phyloP scores from a whole-genome alignment of 2,888 invertebrate species.

The Drosophila phalerata region DNA sequence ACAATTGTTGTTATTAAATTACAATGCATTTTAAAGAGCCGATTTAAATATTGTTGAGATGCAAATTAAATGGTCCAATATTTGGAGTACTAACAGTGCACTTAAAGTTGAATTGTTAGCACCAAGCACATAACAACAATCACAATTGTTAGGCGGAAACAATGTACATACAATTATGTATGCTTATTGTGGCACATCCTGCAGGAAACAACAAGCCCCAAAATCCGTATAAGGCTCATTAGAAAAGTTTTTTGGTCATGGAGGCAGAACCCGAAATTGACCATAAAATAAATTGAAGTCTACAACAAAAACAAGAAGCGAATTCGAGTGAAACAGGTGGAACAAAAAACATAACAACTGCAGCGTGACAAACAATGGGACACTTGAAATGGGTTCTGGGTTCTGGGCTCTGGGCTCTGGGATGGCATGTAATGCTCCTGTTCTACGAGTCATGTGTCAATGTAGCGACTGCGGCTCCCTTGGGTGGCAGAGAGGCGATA shows the following conservation, averaged over 20 bases:
- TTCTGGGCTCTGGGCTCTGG: conserved; percentile 45
- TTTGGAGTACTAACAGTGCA: not conserved
- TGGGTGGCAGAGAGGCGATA: conserved; percentile 53
- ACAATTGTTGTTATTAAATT: not conserved
- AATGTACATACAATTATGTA: conserved; percentile 60
- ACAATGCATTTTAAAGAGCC: not conserved
- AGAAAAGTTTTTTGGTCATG: conserved; percentile 63
- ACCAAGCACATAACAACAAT: conserved; percentile 18
- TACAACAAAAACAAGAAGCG: conserved; percentile 37
- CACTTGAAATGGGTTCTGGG: conserved; percentile 61
- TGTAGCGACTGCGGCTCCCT: conserved; percentile 39
- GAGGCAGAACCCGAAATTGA: conserved; percentile 45
- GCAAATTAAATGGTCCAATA: not conserved
- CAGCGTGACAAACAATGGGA: conserved; percentile 69
- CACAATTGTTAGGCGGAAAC: conserved; percentile 39
- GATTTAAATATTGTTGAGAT: not conserved
- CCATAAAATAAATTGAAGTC: conserved; percentile 73
- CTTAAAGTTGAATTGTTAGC: conserved; percentile 15
- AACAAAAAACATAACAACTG: conserved; percentile 57
- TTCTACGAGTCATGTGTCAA: conserved; percentile 61
- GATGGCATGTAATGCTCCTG: conserved; percentile 33
- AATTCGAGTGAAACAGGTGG: conserved; percentile 39
- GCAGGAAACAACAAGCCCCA: conserved; percentile 49
- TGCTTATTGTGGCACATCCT: conserved; percentile 58
- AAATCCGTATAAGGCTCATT: conserved; percentile 67